phyloP scores from a whole-genome alignment of 2,113 vertebrate genomes.

The Petrocephalus zakoni region DNA sequence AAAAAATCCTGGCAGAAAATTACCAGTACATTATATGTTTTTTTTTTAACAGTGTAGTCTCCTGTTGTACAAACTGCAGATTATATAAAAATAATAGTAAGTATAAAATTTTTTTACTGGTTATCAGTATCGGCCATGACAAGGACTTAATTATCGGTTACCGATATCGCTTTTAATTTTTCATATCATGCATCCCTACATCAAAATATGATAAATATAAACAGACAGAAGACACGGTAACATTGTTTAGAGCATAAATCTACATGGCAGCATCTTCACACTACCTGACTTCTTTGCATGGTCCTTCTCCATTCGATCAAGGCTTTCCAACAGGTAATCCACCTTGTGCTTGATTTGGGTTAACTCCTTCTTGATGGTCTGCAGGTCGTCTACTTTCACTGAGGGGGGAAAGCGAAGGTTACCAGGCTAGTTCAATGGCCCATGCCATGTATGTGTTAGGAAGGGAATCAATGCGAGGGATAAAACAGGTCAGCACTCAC shows the following conservation, averaged over 20 bases:
- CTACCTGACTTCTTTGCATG: slow-evolving; percentile 68
- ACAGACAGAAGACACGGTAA: neutral
- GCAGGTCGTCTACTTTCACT: slow-evolving; percentile 80
- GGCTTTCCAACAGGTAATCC: slow-evolving; percentile 71
- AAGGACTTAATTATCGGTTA: no score
- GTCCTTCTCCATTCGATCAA: slow-evolving; percentile 81
- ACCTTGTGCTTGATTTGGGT: slow-evolving; percentile 85
- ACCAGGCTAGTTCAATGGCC: neutral
- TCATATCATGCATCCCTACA: no score
- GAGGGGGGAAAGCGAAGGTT: neutral
- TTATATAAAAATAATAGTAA: no score
- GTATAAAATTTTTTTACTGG: no score
- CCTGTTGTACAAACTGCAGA: no score
- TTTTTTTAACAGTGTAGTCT: no score
- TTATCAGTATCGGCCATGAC: no score
- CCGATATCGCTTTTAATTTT: no score
- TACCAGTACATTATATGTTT: no score
- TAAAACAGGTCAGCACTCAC: slow-evolving; percentile 29
- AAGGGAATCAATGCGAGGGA: neutral
- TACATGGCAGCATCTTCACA: neutral
- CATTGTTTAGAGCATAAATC: neutral
- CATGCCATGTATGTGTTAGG: neutral
- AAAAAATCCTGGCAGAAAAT: no score
- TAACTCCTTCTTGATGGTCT: slow-evolving; percentile 81
- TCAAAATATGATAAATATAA: neutral